A percentile compares a stretch with the other conserved stretches of the same genome.
These are phyloP conservation scores for Parotocinclus haroldoi DNA, from an alignment of 2,797 vertebrate genomes.

Conservation along the genomic window DNA sequence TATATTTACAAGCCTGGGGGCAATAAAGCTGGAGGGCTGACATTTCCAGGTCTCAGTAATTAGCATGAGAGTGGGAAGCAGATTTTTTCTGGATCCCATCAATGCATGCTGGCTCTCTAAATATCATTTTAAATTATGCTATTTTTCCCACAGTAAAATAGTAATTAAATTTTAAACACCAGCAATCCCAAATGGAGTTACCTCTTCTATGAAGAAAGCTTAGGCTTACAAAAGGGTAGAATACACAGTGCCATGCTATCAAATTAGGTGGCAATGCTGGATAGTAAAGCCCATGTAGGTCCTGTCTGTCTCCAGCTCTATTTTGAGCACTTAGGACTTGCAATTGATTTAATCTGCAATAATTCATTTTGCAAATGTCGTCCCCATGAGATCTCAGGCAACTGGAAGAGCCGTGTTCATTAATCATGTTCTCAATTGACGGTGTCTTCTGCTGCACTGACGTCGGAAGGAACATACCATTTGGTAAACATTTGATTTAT, in stretches of 20 bases:
- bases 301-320: constrained; percentile 35
- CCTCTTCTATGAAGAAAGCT: background rate
- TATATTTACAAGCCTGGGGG: constrained; percentile 19
- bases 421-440: constrained; percentile 43
- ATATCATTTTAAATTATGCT: too few relatives aligned
- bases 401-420: constrained; percentile 42
- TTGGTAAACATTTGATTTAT: constrained; percentile 48
- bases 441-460: constrained; percentile 11
- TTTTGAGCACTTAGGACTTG: constrained; percentile 46
- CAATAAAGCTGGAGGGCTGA: constrained; percentile 31
- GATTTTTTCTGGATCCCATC: constrained; percentile 22
- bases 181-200: background rate
- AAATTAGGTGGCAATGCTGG: background rate
- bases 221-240: background rate
- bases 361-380: constrained; percentile 47
- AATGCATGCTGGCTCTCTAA: too few relatives aligned
- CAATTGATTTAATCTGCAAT: constrained; percentile 48
- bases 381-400: constrained; percentile 31
- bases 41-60: constrained; percentile 36
- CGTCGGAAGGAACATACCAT: constrained; percentile 27
- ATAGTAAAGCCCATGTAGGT: constrained; percentile 9
- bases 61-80: constrained; percentile 34
- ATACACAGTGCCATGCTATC: background rate
- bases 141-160: too few relatives aligned
- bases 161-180: too few relatives aligned